Base-by-base conservation (phyloP, 2,888 invertebrate species). In the Chymomyza procnemis region DNA sequence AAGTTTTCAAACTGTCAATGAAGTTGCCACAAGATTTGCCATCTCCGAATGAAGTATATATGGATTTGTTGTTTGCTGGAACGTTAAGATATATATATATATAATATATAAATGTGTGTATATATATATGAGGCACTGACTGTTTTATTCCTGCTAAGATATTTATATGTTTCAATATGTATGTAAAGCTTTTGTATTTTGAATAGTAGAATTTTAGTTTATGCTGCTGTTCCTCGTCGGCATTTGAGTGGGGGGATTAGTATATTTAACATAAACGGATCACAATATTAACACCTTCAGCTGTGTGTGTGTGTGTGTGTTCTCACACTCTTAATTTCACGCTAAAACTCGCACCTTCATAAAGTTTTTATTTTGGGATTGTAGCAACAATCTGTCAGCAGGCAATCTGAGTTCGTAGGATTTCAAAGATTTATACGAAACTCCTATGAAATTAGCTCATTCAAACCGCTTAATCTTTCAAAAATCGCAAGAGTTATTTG, bases 1-100 rank as follows among this genome's bases (percentile, higher is more conserved):
- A 76, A 80, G 71, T 71, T 81, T 75, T 75, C 71, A 72, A 87
- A 85, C 78, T 88, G 87, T 88, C 88, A 83, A 80, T 78, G 76
- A 41, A 62, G 48, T 60, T 26, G 26, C 26, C 26, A 34, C 9
- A 26, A 48, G 55, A 16, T 55, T 47, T 56, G 4, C 16, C 9
- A 4, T 16, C 21, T 5, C 21, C 9, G 41, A n/a, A 12, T 55
- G 21, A 41, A 30, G n/a, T 56, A 54, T 62, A 65, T 66, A 48
- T 61, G 48, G 59, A 61, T 64, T 30, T 61, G 47, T 55, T 54
- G 8, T 22, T 1, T 16, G 8, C 41, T 61, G 46, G 46, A 52
- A 5, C 59, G n/a, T n/a, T n/a, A 26, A 64, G 19, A 41, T 52
- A 6, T 21, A 34, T 6, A 60, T 21, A 46, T 30, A 50, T 54